Evolutionary conservation across 2,113 vertebrate species (phyloP), one percentile per base, ranked within the genome.

Genomic region (Prolemur simus): DNA sequence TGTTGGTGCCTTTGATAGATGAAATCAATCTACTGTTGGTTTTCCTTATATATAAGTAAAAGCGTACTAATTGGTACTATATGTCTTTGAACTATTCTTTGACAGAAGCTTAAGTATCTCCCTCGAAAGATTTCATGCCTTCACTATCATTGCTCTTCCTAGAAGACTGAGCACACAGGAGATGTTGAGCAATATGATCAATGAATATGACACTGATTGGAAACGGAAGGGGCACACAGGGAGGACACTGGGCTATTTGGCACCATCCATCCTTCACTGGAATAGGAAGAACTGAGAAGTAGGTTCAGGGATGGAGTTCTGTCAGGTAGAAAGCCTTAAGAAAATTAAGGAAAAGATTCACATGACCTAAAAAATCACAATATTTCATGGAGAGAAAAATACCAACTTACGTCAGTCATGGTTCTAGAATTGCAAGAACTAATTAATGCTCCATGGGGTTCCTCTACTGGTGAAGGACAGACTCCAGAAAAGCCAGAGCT

Each of bases 321-420:
- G 12, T 82, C 60, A 85, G 32, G 71, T 10, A 94, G 56, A 94
- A 81, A 85, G 42, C 64, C 47, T 71, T 68, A 82, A 25, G 58
- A 39, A 52, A 63, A 89, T 21, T 37, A 54, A 91, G 17, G 32
- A 29, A 92, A 97, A 95, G 45, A 82, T 49, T 76, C 80, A n/a
- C 25, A 39, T 13, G 45, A 64, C 60, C 52, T 54, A 95, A 92
- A 93, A 56, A 49, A 45, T 64, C 49, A 89, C 54, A 88, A 5
- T 81, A 89, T 82, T 87, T 95, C 66, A 84, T 91, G 54, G 13
- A 78, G 32, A 84, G 17, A 71, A 84, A 95, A 93, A 93, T 32
- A 49, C 9, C 76, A 93, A 95, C 96, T 97, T 97, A 97, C 93
- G 11, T 93, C 58, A 85, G 92, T 89, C 95, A 92, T 97, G 49